phyloP scores from a whole-genome alignment of 2,888 invertebrate genomes.

The Anodontia alba region DNA sequence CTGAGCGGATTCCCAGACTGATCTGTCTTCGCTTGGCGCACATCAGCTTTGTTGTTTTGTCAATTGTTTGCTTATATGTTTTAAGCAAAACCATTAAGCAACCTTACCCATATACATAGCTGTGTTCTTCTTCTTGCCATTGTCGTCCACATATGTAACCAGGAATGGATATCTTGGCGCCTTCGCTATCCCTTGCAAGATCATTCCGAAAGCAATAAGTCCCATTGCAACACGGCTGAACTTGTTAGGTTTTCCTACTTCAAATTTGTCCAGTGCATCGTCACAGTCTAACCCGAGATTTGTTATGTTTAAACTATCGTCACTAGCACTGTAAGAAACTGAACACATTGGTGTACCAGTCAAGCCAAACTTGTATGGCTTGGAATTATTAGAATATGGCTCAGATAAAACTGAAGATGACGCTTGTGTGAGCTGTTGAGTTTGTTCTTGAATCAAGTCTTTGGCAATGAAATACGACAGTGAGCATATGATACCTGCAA shows the following conservation, averaged over 20 bases:
- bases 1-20: too few relatives aligned
- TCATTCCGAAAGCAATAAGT: slow-evolving; percentile 69
- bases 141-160: slow-evolving; percentile 76
- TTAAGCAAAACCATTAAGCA: too few relatives aligned
- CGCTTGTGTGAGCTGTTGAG: not conserved
- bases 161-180: slow-evolving; percentile 71
- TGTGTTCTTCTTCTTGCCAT: slow-evolving; percentile 73
- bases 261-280: slow-evolving; percentile 16
- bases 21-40: too few relatives aligned
- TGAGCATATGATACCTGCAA: slow-evolving; percentile 62
- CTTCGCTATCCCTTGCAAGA: slow-evolving; percentile 75
- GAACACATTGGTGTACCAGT: slow-evolving; percentile 7
- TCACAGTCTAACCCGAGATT: not conserved
- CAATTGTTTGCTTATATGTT: too few relatives aligned
- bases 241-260: slow-evolving; percentile 33
- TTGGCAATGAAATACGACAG: slow-evolving; percentile 53
- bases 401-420: not conserved
- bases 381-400: not conserved
- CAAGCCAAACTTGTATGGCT: too few relatives aligned
- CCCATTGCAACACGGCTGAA: slow-evolving; percentile 51
- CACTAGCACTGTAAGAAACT: not conserved
- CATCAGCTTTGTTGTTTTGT: too few relatives aligned
- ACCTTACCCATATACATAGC: slow-evolving; percentile 75
- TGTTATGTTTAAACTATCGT: not conserved
- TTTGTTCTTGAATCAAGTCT: slow-evolving; percentile 43